Conservation (phyloP, 2,797 vertebrate genomes). For the Cichlasoma orientale region DNA sequence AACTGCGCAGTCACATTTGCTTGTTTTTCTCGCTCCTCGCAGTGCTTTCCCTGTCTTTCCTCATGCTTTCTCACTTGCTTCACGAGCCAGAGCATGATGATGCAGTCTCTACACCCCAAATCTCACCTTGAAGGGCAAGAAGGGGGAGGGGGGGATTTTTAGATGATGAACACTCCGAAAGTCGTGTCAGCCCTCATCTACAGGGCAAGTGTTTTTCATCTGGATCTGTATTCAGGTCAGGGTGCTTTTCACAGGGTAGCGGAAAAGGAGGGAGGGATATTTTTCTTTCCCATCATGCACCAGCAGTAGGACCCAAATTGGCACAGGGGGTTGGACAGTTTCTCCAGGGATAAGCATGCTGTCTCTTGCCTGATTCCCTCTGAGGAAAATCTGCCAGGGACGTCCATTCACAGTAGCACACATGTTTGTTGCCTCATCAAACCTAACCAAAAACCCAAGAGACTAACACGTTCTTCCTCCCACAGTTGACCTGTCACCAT, state of each 20-base stretch:
- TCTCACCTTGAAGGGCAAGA: slow-evolving; percentile 66
- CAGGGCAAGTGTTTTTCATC: slow-evolving; percentile 60
- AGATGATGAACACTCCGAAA: slow-evolving; percentile 68
- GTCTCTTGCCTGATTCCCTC: slow-evolving; percentile 65
- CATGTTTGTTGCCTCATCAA: slow-evolving; percentile 45
- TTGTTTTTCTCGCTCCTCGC: slow-evolving; percentile 68
- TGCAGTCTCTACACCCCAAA: slow-evolving; percentile 51
- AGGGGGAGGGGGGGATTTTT: slow-evolving; percentile 26
- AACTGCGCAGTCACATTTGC: slow-evolving; percentile 72
- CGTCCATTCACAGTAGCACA: slow-evolving; percentile 47
- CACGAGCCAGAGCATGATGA: slow-evolving; percentile 57
- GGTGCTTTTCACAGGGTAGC: slow-evolving; percentile 59
- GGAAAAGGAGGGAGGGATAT: slow-evolving; percentile 59
- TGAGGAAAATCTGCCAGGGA: slow-evolving; percentile 64
- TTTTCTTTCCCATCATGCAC: slow-evolving; percentile 81
- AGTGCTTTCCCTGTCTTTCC: slow-evolving; percentile 37
- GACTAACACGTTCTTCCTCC: slow-evolving; percentile 8
- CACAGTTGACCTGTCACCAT: slow-evolving; percentile 45
- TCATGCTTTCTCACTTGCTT: slow-evolving; percentile 37
- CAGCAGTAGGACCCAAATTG: slow-evolving; percentile 77
- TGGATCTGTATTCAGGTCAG: slow-evolving; percentile 83
- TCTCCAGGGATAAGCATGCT: slow-evolving; percentile 75
- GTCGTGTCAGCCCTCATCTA: slow-evolving; percentile 52
- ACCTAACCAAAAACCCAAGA: slow-evolving; percentile 45
- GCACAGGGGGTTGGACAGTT: slow-evolving; percentile 70